A percentile compares a stretch with the other conserved stretches of the same genome.
These are phyloP conservation scores for Acanthopagrus latus DNA, from an alignment of 2,797 vertebrate species.

Conservation along the genomic window DNA sequence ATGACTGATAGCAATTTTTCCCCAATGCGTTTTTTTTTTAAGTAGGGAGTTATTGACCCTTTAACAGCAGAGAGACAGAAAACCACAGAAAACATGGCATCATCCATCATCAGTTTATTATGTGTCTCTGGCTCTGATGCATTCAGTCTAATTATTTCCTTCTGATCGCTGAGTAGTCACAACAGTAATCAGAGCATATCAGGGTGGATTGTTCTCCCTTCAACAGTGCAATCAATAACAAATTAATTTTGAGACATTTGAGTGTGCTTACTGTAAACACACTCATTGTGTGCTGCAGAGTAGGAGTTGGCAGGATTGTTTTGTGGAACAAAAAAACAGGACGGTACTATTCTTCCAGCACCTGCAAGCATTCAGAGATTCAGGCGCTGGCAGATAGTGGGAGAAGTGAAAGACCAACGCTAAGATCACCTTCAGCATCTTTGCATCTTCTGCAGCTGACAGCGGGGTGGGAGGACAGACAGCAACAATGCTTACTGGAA, in stretches of 20 bases:
- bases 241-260: slow-evolving; percentile 15
- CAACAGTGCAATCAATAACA: slow-evolving; percentile 31
- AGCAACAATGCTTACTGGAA: not conserved
- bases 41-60: slow-evolving; percentile 14
- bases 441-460: not conserved
- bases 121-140: slow-evolving; percentile 21
- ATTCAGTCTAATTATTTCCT: slow-evolving; percentile 36
- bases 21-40: slow-evolving; percentile 5
- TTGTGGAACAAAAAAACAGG: slow-evolving; percentile 12
- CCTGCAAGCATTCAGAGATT: not conserved
- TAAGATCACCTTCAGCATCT: slow-evolving; percentile 4
- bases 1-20: slow-evolving; percentile 47
- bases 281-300: slow-evolving; percentile 3
- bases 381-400: slow-evolving; percentile 12
- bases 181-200: slow-evolving; percentile 45
- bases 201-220: not conserved
- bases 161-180: slow-evolving; percentile 31
- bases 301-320: not conserved
- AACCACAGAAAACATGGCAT: slow-evolving; percentile 32
- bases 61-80: not conserved
- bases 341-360: not conserved
- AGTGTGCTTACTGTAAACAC: slow-evolving; percentile 38
- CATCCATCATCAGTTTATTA: slow-evolving; percentile 47
- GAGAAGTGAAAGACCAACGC: not conserved
- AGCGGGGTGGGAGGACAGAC: too few species aligned